Evolutionary conservation across 2,113 vertebrate genomes (phyloP), one percentile per base, ranked within the genome.

Genomic region (Blennius ocellaris): DNA sequence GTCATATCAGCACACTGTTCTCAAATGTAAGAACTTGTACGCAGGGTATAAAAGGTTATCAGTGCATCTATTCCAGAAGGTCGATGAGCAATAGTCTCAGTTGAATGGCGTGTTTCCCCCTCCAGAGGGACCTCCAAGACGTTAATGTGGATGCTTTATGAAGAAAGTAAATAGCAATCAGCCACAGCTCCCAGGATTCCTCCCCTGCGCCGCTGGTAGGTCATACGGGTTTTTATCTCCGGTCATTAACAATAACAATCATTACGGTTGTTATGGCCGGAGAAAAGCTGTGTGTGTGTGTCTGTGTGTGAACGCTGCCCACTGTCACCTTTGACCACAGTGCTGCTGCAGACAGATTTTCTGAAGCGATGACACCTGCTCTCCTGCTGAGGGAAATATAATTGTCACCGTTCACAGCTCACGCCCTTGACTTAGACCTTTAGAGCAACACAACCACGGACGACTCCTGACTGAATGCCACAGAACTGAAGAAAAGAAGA

Each of bases 301-400:
- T 30, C 21, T 30, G 1, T 38, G 17, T 73, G 55, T 73, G 44
- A 72, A 65, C 8, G 45, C 8, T 2, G 11, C 48, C 55, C 15
- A 54, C 30, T 6, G 3, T 67, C 76, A 78, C 76, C 67, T 59
- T 38, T 73, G 68, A 82, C 67, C 67, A 15, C 56, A 61, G 64
- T 57, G 49, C 50, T 69, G 38, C 65, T 16, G 53, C 60, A 71
- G 67, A 60, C 60, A 68, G 70, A 59, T 76, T 81, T 81, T 64
- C 54, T 82, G 55, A n/a, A 69, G 45, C 39, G 67, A 58, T 84
- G 78, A 80, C 81, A 80, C 69, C 73, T 73, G 16, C 45, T 56
- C 48, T 68, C 51, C 41, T 7, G 36, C 38, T 76, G 40, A 64
- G 48, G 14, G 48, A 76, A 87, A 72, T 54, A 73, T 9, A 60